These are phyloP conservation scores for Momotus momota DNA, from an alignment of 2,797 vertebrate genomes.

Conservation along the genomic window DNA sequence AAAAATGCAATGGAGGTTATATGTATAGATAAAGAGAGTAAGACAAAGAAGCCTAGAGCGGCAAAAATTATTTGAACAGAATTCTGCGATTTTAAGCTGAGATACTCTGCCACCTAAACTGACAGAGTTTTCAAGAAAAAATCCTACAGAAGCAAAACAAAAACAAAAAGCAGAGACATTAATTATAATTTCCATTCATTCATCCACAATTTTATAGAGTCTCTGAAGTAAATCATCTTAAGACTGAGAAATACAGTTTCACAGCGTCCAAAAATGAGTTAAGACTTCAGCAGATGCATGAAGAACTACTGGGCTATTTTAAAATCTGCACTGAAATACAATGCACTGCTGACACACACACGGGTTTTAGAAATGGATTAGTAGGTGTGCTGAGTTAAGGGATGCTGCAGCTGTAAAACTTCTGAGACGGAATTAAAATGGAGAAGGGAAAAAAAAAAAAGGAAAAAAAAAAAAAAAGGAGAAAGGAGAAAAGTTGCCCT, in stretches of 20 bases:
- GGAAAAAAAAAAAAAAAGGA: neutral
- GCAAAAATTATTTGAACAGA: conserved; percentile 55
- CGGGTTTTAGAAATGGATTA: conserved; percentile 76
- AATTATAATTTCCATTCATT: conserved; percentile 44
- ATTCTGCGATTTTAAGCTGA: conserved; percentile 5
- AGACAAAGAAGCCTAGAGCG: conserved; percentile 28
- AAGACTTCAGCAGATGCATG: conserved; percentile 63
- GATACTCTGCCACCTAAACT: conserved; percentile 5
- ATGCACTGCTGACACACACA: conserved; percentile 73
- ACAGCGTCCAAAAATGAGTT: conserved; percentile 64
- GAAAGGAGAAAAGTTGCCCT: conserved; percentile 87
- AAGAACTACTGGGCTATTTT: conserved; percentile 58
- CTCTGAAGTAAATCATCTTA: conserved; percentile 48
- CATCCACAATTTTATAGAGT: conserved; percentile 34
- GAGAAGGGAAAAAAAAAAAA: conserved; percentile 66
- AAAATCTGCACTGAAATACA: conserved; percentile 69
- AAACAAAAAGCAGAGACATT: neutral
- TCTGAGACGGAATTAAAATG: conserved; percentile 85
- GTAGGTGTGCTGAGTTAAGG: conserved; percentile 79
- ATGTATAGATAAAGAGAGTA: conserved; percentile 30
- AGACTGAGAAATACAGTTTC: conserved; percentile 46
- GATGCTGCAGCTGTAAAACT: conserved; percentile 86
- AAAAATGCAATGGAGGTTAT: conserved; percentile 35
- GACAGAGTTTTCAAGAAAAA: neutral
- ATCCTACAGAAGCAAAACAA: neutral